Base-by-base conservation (phyloP, 2,113 vertebrate species). In the Sigmodon hispidus region DNA sequence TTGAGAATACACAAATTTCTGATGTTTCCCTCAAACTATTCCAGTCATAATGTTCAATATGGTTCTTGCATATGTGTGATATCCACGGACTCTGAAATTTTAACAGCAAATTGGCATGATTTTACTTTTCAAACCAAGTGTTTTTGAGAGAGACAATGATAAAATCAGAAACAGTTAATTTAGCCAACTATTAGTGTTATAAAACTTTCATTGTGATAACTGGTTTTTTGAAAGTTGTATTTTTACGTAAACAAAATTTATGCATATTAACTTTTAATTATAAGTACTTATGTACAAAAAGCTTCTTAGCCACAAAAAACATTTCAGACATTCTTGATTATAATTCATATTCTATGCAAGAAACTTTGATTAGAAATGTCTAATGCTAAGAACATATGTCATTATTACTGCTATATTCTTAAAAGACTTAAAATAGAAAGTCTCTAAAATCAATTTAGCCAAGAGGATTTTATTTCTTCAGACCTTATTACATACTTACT, bases 251-350 rank as follows among this genome's bases (percentile, higher is more conserved):
- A 84, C 95, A n/a, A 93, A 52, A 34, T 89, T 89, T 87, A 93
- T 0, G 11, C 1, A 57, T 75, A 79, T 48, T 55, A 88, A 83
- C 22, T 73, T 91, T 94, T 87, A 79, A 61, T 91, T 97, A 73
- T 95, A 77, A 93, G 87, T 83, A 76, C 8, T 3, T 77, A 1
- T 57, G 22, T 88, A 15, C 90, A 75, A 87, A 91, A 94, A 93
- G 55, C 40, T 34, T 86, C 76, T 95, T 90, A 93, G 90, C 73
- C 84, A 50, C 34, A 91, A 87, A 93, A 89, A 93, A 93, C 15
- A 57, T 92, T 92, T 88, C 21, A 89, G n/a, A 7, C 59, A 73
- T 45, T 24, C n/a, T n/a, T n/a, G n/a, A 69, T 89, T 94, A 85
- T 75, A 55, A 59, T 77, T 83, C 5, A 92, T 76, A 72, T 92